These are phyloP conservation scores for Cylloceria caligata DNA, from an alignment of 2,888 invertebrate species.

Conservation along the genomic window DNA sequence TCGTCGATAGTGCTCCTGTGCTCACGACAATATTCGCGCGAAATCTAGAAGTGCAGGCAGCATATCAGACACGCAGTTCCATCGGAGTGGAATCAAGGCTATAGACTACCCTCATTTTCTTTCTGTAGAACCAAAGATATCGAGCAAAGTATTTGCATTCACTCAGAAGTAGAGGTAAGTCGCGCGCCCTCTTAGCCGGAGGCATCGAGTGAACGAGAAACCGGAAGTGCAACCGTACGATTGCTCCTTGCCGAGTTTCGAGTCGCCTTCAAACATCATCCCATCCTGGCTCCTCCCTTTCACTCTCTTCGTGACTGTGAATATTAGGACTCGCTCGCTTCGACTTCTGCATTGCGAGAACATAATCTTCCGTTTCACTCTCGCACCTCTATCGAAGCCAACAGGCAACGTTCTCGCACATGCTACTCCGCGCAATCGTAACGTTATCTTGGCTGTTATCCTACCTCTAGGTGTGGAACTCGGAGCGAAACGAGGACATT, in stretches of 20 bases:
- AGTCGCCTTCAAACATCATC: conserved; percentile 24
- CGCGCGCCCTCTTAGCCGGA: conserved; percentile 4
- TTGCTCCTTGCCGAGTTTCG: conserved; percentile 41
- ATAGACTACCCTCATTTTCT: conserved; percentile 27
- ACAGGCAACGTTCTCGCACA: conserved; percentile 21
- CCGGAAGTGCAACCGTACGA: conserved; percentile 39
- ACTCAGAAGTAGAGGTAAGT: conserved; percentile 16
- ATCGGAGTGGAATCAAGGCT: conserved; percentile 48
- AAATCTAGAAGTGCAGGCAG: conserved; percentile 41
- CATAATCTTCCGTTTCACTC: conserved; percentile 17
- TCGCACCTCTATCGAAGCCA: conserved; percentile 4
- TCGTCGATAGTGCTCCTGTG: conserved; percentile 32
- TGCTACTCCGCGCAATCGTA: conserved; percentile 17
- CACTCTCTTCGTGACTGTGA: conserved; percentile 25
- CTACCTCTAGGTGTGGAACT: conserved; percentile 31
- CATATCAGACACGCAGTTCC: conserved; percentile 56
- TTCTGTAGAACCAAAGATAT: conserved; percentile 16
- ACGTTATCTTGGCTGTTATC: conserved; percentile 50
- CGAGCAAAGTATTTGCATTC: conserved; percentile 32
- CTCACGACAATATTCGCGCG: conserved; percentile 55
- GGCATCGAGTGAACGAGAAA: conserved; percentile 34
- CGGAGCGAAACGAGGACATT: conserved; percentile 25
- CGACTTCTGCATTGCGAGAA: neutral
- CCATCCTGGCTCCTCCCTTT: neutral
- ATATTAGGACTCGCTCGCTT: neutral